phyloP scores from a whole-genome alignment of 2,797 vertebrate genomes.

The Ptychobarbus kaznakovi region DNA sequence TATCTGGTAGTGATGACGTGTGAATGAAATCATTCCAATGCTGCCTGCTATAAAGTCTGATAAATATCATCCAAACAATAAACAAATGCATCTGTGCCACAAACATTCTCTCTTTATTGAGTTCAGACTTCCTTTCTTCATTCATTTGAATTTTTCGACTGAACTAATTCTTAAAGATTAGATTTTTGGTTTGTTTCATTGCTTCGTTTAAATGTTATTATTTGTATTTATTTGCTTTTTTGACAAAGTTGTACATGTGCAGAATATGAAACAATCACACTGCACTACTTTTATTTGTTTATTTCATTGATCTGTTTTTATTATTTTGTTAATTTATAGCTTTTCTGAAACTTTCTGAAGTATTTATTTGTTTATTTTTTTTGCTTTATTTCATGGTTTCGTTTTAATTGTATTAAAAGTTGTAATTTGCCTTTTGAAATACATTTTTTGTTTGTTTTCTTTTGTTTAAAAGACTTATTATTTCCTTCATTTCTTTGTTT shows the following conservation, averaged over 20 bases:
- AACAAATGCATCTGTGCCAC: not conserved
- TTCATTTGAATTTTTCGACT: not conserved
- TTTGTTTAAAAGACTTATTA: not conserved
- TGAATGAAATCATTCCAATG: not conserved
- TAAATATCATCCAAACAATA: not conserved
- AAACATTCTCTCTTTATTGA: not conserved
- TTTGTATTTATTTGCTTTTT: not conserved
- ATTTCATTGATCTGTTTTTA: too few species aligned
- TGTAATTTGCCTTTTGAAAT: not conserved
- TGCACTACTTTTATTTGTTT: not conserved
- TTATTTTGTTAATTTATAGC: not conserved
- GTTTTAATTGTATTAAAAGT: not conserved
- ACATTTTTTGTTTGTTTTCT: not conserved
- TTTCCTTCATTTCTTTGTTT: not conserved
- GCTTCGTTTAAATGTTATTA: too few species aligned
- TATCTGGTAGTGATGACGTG: slow-evolving; percentile 3
- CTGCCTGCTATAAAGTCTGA: not conserved
- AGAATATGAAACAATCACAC: not conserved
- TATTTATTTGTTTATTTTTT: not conserved
- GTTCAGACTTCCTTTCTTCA: too few species aligned
- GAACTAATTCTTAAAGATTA: not conserved
- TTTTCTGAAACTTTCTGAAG: not conserved
- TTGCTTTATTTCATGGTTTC: not conserved
- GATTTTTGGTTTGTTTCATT: not conserved
- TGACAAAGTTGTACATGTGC: not conserved